Conservation (phyloP, 2,113 vertebrate species). For the Tamias sibiricus region DNA sequence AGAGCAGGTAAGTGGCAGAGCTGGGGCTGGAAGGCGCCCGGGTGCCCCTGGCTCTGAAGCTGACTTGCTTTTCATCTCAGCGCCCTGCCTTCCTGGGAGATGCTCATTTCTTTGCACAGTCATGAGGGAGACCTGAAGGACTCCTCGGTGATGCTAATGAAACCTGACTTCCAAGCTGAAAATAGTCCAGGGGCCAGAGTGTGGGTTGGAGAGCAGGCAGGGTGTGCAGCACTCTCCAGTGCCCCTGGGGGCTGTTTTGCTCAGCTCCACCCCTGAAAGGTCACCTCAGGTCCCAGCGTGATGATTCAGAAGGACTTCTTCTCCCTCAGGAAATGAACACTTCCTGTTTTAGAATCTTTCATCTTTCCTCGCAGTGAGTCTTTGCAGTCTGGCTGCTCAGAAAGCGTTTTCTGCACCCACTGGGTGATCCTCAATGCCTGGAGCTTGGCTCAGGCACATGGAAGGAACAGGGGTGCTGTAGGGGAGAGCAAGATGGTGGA, state of each 20-base stretch:
- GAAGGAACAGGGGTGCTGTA: not conserved
- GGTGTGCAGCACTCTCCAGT: not conserved
- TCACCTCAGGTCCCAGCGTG: not conserved
- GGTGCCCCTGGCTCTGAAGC: no score
- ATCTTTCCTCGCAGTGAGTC: not conserved
- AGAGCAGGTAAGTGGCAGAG: not conserved
- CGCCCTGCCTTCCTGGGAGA: not conserved
- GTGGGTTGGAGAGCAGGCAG: not conserved
- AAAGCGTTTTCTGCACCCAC: not conserved
- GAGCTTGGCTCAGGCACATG: not conserved
- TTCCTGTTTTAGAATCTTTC: not conserved
- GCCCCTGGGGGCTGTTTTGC: not conserved
- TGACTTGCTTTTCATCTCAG: not conserved
- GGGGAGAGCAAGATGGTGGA: not conserved
- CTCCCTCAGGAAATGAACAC: not conserved
- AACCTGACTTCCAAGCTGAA: conserved; percentile 56
- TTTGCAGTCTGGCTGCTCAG: not conserved
- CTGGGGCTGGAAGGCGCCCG: not conserved
- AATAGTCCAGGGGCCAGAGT: conserved; percentile 3
- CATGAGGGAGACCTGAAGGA: not conserved
- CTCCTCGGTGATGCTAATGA: conserved; percentile 36
- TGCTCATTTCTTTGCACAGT: conserved; percentile 1
- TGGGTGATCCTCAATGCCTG: no score
- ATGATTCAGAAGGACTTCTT: not conserved
- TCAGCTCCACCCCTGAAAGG: not conserved